A percentile compares a stretch with the other conserved stretches of the same genome.
Evolutionary conservation across 2,888 invertebrate species (phyloP).

Genomic region (Caenorhabditis becei): DNA sequence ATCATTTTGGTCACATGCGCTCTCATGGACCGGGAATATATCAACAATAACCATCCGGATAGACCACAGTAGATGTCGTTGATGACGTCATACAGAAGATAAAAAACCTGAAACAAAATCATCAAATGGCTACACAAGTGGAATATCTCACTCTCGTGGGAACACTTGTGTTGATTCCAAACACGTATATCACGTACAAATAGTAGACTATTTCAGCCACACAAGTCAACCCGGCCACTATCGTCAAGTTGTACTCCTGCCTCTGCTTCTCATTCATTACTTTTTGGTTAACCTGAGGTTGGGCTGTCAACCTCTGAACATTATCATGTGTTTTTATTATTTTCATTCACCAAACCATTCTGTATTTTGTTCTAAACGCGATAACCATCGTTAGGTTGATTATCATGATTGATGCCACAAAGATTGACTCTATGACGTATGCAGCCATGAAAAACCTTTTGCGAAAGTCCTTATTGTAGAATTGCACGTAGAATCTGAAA

Average conservation of each 20-base stretch:
- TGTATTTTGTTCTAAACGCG: slow-evolving; percentile 60
- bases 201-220: slow-evolving; percentile 66
- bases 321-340: neutral
- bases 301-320: slow-evolving; percentile 47
- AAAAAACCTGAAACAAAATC: slow-evolving; percentile 61
- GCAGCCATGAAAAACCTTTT: slow-evolving; percentile 61
- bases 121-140: neutral
- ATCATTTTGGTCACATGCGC: slow-evolving; percentile 60
- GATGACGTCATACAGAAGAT: slow-evolving; percentile 66
- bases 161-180: slow-evolving; percentile 66
- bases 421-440: slow-evolving; percentile 60
- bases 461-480: slow-evolving; percentile 58
- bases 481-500: slow-evolving; percentile 66
- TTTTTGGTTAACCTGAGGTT: slow-evolving; percentile 56
- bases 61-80: slow-evolving; percentile 67
- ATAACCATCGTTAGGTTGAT: slow-evolving; percentile 65
- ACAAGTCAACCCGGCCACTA: slow-evolving; percentile 64
- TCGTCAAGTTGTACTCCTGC: slow-evolving; percentile 65
- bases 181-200: slow-evolving; percentile 64
- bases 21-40: slow-evolving; percentile 61
- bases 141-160: slow-evolving; percentile 55
- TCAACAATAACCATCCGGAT: slow-evolving; percentile 66
- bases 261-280: slow-evolving; percentile 66
- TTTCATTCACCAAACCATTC: slow-evolving; percentile 38
- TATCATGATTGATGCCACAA: slow-evolving; percentile 59